Evolutionary conservation across 2,797 vertebrate genomes (phyloP), one percentile per base, ranked within the genome.

Genomic region (Smutsia temminckii): DNA sequence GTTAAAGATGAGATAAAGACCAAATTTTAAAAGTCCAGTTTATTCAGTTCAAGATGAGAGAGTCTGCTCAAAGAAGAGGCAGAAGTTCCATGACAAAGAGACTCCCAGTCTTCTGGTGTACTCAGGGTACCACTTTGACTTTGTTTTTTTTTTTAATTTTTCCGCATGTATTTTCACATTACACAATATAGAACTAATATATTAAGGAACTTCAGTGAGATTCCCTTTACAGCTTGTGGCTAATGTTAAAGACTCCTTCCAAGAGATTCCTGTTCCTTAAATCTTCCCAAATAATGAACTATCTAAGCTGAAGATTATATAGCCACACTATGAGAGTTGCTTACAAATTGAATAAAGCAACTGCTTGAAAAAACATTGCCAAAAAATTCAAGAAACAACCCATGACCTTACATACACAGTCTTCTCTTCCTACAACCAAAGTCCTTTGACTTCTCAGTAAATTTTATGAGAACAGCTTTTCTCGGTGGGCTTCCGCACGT

Each of bases 121-220:
- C 16, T 74, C n/a, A 66, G 18, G 46, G 8, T 27, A 59, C 0
- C 3, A 17, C 13, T 71, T 93, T 34, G 3, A 8, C 5, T 57
- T 16, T 57, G 32, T 81, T 83, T 66, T 81, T 81, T 81, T 78
- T 86, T 77, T 69, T n/a, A n/a, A 49, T 64, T 72, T 95, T 81
- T 79, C 46, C 29, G 61, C 25, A 53, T 89, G 6, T n/a, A 27
- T 69, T 89, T 89, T 95, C 10, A 72, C 6, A 27, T 78, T 42
- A 10, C 13, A 78, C 92, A 86, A 74, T 42, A 61, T 5, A 14
- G 17, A 83, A 66, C 25, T 93, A 32, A 37, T 75, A 40, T 16
- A 25, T 6, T 18, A 4, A n/a, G 77, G 17, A 63, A 71, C 11
- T 13, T 64, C 20, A 40, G 0, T 86, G 40, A 8, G 25, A 85